A percentile compares a stretch with the other conserved stretches of the same genome.
phyloP scores from a whole-genome alignment of 2,113 vertebrate species.

The Eurystomus gularis region DNA sequence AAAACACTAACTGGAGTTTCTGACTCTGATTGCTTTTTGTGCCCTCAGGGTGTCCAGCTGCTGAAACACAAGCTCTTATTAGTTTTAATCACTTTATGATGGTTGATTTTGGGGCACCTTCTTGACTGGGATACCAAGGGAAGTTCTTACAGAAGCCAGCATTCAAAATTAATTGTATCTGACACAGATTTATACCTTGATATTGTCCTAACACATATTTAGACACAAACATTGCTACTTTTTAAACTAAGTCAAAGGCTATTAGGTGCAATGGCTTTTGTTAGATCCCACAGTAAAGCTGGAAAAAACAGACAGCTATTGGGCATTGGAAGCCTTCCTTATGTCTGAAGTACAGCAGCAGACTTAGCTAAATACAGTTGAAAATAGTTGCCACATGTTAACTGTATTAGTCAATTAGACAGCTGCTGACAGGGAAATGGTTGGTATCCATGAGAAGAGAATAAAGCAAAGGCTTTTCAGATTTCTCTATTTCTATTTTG shows the following conservation, averaged over 20 bases:
- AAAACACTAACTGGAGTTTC: not conserved
- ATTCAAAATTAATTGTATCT: not conserved
- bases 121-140: not conserved
- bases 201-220: not conserved
- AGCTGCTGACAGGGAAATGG: constrained; percentile 27
- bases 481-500: not conserved
- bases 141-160: not conserved
- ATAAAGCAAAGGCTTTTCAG: not conserved
- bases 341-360: not conserved
- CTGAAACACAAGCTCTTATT: not conserved
- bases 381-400: constrained; percentile 63
- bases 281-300: not conserved
- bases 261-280: not conserved
- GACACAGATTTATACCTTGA: not conserved
- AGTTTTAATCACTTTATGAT: not conserved
- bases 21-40: not conserved
- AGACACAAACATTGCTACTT: not conserved
- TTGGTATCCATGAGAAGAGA: not conserved
- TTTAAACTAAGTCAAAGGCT: not conserved
- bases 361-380: constrained; percentile 16
- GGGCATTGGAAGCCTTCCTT: not conserved
- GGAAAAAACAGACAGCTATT: not conserved
- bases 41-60: constrained; percentile 21
- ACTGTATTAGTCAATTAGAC: constrained; percentile 5
- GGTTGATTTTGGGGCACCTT: not conserved